A percentile compares a stretch with the other conserved stretches of the same genome.
Evolutionary conservation across 2,113 vertebrate genomes (phyloP).

Genomic region (Tringa solitaria): DNA sequence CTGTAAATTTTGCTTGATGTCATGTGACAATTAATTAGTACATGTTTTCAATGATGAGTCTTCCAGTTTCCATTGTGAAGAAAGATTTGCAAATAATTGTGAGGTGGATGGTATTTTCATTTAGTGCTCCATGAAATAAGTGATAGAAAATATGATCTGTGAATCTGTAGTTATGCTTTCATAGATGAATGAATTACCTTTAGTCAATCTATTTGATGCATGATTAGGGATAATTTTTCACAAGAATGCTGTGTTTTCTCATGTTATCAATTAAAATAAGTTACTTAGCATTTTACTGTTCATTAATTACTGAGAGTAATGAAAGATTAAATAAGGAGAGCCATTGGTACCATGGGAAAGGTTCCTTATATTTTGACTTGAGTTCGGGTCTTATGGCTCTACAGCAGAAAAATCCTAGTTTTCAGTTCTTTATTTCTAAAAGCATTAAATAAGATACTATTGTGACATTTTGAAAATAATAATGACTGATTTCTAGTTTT

Average conservation of each 20-base stretch:
- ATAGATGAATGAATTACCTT: background rate
- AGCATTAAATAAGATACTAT: background rate
- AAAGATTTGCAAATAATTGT: background rate
- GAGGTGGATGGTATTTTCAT: background rate
- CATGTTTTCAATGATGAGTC: background rate
- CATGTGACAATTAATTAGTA: background rate
- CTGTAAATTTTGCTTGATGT: background rate
- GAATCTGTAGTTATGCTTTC: background rate
- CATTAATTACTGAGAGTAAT: background rate
- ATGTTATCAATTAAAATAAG: background rate
- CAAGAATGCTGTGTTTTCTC: background rate
- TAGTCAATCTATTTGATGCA: background rate
- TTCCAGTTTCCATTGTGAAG: background rate
- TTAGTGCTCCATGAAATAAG: background rate
- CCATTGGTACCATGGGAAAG: background rate
- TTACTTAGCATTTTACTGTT: background rate
- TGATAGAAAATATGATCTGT: background rate
- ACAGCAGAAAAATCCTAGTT: background rate
- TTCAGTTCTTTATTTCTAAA: background rate
- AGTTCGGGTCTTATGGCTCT: background rate
- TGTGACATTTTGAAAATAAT: background rate
- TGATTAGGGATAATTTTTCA: background rate
- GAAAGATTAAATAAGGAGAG: background rate
- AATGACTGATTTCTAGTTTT: background rate
- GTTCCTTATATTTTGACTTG: background rate